Base-by-base conservation (phyloP, 2,888 invertebrate genomes). In the Eupithecia centaureata region DNA sequence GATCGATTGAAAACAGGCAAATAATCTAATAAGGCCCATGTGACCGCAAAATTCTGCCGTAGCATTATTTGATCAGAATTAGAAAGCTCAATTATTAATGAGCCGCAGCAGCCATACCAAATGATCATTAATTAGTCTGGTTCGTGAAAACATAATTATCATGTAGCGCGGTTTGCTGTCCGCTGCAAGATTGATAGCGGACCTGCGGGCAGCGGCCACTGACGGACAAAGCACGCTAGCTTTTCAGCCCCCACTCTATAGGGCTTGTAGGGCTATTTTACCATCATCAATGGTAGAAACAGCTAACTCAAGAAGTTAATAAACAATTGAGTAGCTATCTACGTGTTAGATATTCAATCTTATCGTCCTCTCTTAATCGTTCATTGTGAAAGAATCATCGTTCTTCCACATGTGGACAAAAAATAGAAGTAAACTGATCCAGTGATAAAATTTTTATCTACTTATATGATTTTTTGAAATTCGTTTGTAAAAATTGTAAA, bases 61-160 rank as follows among this genome's bases (percentile, higher is more conserved):
- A 47, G 54, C 38, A 63, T 61, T 61, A 70, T 66, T 66, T 67
- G 66, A 66, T 64, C 66, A 33, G 35, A 56, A 28, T 30, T 70
- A 66, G 70, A 66, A 67, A 30, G 62, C 63, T 71, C 71, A 75
- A 70, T 75, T 74, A 75, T 74, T 72, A 56, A 74, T 59, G 65
- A 70, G 70, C 68, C 68, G 42, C 70, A 65, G 57, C 58, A 62
- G 68, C 69, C 66, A 70, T 67, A 71, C 63, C 65, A 71, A 75
- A 73, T 74, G 70, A 74, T 75, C 72, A 72, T 74, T 73, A 76
- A 75, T 76, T 76, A 75, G 73, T 65, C 61, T 64, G 68, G 75
- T 72, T 74, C 72, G 66, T 75, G 76, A 76, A 76, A 76, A 74
- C 74, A 72, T 76, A 76, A 76, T 76, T 76, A 76, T 76, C 76